Conservation (phyloP, 2,888 invertebrate genomes). For the Pollenia labialis region DNA sequence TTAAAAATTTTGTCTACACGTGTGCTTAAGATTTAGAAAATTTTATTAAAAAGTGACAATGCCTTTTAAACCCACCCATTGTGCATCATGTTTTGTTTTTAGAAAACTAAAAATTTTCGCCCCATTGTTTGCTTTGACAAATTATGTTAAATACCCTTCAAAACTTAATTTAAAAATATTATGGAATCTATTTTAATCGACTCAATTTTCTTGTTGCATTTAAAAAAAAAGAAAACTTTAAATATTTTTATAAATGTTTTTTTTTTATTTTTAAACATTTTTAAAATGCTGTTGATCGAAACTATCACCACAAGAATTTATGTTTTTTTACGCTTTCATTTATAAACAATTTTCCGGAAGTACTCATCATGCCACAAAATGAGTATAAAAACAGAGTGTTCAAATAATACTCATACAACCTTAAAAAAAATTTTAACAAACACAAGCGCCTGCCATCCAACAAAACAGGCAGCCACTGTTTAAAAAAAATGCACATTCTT, state of each 20-base stretch:
- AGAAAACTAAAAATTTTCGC: no score
- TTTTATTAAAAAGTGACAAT: no score
- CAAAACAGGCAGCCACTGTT: background rate
- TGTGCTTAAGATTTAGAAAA: no score
- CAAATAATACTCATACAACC: background rate
- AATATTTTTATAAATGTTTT: background rate
- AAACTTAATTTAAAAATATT: background rate
- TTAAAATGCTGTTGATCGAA: conserved; percentile 40
- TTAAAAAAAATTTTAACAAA: conserved; percentile 17
- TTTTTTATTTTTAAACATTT: conserved; percentile 8
- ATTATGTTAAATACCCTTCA: background rate
- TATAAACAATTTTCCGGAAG: conserved; percentile 62
- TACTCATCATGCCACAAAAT: conserved; percentile 65
- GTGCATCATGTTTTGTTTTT: no score
- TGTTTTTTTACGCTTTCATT: conserved; percentile 40
- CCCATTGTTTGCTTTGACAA: background rate
- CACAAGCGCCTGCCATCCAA: background rate
- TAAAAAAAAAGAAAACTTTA: background rate
- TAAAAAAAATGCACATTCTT: background rate
- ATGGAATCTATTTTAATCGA: no score
- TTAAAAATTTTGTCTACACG: no score
- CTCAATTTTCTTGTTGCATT: background rate
- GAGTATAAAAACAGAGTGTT: conserved; percentile 43
- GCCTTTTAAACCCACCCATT: no score
- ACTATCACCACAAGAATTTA: conserved; percentile 65